phyloP scores from a whole-genome alignment of 2,888 invertebrate species.

The Scaptomyza cyrtandrae region DNA sequence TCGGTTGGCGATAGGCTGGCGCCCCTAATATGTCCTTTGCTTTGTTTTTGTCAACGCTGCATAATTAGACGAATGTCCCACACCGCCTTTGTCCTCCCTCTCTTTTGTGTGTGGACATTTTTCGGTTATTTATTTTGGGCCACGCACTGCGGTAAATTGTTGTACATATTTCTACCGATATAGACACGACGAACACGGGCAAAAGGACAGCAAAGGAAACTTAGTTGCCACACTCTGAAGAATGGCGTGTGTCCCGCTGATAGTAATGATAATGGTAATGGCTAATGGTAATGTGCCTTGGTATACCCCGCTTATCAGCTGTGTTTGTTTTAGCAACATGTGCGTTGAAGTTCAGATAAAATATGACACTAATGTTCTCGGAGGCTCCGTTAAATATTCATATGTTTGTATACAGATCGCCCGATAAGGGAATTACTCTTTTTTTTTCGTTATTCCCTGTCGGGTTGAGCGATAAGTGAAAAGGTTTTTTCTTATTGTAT shows the following conservation, averaged over 20 bases:
- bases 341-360: constrained; percentile 33
- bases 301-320: constrained; percentile 36
- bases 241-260: constrained; percentile 25
- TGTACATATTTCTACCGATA: constrained; percentile 18
- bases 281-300: constrained; percentile 27
- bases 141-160: constrained; percentile 55
- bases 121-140: constrained; percentile 61
- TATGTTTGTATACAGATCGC: constrained; percentile 31
- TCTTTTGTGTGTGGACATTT: constrained; percentile 61
- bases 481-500: neutral
- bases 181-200: constrained; percentile 17
- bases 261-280: constrained; percentile 34
- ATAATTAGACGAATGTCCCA: constrained; percentile 61
- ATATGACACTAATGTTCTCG: constrained; percentile 35
- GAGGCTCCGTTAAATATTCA: constrained; percentile 5
- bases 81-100: neutral
- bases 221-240: constrained; percentile 29
- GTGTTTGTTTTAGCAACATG: constrained; percentile 47
- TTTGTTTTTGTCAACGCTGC: constrained; percentile 74
- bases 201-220: constrained; percentile 18
- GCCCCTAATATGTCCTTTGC: constrained; percentile 45
- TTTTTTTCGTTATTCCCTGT: neutral
- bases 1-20: constrained; percentile 48
- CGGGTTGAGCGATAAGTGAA: constrained; percentile 2
- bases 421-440: constrained; percentile 34